A percentile compares a stretch with the other conserved stretches of the same genome.
phyloP scores from a whole-genome alignment of 2,113 vertebrate species.

The Empidonax traillii region DNA sequence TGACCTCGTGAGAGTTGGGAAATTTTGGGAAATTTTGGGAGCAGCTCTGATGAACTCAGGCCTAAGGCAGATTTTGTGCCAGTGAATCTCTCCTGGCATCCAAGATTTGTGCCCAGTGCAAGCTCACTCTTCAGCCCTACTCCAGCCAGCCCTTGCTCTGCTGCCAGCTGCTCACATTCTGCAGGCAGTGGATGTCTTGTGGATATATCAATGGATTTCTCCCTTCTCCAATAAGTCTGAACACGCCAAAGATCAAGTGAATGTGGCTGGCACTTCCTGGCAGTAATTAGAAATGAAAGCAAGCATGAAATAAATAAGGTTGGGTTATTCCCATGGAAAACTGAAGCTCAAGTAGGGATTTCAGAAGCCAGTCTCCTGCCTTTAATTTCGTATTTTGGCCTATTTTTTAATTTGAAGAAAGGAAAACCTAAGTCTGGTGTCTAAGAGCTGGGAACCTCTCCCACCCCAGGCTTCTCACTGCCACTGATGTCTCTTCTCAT shows the following conservation, averaged over 20 bases:
- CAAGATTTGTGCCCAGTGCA: background rate
- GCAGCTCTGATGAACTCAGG: background rate
- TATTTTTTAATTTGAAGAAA: background rate
- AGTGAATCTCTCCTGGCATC: background rate
- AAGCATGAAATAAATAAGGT: background rate
- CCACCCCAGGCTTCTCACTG: background rate
- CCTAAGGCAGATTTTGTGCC: background rate
- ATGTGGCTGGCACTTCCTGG: background rate
- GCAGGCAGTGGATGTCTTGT: background rate
- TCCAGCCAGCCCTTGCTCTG: background rate
- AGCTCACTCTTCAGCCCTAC: background rate
- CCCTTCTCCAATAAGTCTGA: background rate
- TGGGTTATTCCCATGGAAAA: background rate
- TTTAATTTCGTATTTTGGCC: background rate
- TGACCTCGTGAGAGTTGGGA: background rate
- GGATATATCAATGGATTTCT: background rate
- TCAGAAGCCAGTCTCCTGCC: background rate
- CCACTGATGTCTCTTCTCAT: background rate
- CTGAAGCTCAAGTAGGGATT: background rate
- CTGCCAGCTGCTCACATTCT: background rate
- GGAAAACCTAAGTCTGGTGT: background rate
- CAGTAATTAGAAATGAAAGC: constrained; percentile 39
- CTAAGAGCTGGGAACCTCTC: background rate
- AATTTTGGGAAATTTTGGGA: background rate
- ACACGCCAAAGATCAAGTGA: background rate